These are phyloP conservation scores for Drosophila neoperkinsi DNA, from an alignment of 2,888 invertebrate genomes.

Conservation along the genomic window DNA sequence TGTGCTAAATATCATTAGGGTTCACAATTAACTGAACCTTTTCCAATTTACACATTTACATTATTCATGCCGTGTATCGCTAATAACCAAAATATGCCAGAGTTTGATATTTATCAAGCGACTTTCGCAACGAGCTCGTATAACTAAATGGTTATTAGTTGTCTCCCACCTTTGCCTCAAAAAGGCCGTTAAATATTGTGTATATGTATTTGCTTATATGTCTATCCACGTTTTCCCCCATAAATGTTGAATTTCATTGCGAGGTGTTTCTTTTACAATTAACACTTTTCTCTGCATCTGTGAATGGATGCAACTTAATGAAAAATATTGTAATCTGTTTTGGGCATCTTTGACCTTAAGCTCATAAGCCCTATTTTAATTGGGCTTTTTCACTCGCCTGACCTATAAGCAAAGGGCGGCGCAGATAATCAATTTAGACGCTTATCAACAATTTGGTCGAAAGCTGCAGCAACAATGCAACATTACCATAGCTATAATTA, in stretches of 20 bases:
- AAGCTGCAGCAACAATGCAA: conserved; percentile 33
- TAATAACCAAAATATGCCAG: conserved; percentile 23
- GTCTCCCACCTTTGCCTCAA: conserved; percentile 13
- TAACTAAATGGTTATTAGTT: conserved; percentile 10
- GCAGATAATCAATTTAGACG: conserved; percentile 58
- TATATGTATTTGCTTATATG: neutral
- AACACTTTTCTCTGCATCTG: neutral
- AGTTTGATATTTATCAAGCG: conserved; percentile 2
- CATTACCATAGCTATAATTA: conserved; percentile 48
- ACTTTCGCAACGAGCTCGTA: conserved; percentile 20
- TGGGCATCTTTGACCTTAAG: conserved; percentile 1
- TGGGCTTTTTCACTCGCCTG: neutral
- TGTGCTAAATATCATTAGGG: conserved; percentile 58
- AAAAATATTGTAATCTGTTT: neutral
- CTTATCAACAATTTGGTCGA: conserved; percentile 55
- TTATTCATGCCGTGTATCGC: conserved; percentile 16
- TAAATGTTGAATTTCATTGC: neutral
- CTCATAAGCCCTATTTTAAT: neutral
- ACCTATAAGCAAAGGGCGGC: neutral
- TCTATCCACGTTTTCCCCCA: neutral
- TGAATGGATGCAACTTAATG: neutral
- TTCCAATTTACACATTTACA: conserved; percentile 18
- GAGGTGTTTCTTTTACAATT: neutral
- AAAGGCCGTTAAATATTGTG: neutral
- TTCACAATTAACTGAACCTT: conserved; percentile 47